Evolutionary conservation across 2,797 vertebrate genomes (phyloP), one percentile per base, ranked within the genome.

Genomic region (Eulemur mongoz): DNA sequence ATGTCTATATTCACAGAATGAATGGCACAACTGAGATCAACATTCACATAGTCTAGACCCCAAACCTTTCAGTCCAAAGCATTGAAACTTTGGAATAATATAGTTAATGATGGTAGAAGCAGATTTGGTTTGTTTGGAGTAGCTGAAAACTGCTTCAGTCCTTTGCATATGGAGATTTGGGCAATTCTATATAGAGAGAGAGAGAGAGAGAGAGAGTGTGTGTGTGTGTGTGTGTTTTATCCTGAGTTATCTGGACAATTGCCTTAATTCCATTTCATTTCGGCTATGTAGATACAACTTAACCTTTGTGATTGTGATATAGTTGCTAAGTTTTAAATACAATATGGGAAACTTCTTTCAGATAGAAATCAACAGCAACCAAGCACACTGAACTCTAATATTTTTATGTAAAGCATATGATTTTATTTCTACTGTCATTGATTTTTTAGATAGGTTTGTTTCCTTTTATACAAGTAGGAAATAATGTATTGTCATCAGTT

Each of bases 301-400:
- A 83, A 75, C 83, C 89, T 97, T 98, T 98, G 95, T 93, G 91
- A 95, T 83, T 92, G 95, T 83, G 80, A 96, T 96, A 88, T 93
- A 97, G 97, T 98, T 97, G 95, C 85, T 96, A 97, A 95, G 67
- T 95, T 93, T 98, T 98, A 97, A 97, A 93, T 97, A 95, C 97
- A 98, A 97, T 78, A 96, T 83, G 87, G 76, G 76, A 40, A 88
- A 93, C 75, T 96, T 97, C 92, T 98, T 98, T 98, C 90, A 96
- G 96, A 96, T 84, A 97, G 97, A 98, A 96, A 94, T 98, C 91
- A 97, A 96, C 96, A 93, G 96, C 97, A 94, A 95, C 93, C 79
- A 97, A 98, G 96, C 96, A 97, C 97, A 97, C 65, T 95, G 97
- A 91, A 97, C 94, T 95, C 92, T 98, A 97, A 94, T 97, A 96